Conservation (phyloP, 1,140 invertebrate genomes). For the Psilanteris sp. region DNA sequence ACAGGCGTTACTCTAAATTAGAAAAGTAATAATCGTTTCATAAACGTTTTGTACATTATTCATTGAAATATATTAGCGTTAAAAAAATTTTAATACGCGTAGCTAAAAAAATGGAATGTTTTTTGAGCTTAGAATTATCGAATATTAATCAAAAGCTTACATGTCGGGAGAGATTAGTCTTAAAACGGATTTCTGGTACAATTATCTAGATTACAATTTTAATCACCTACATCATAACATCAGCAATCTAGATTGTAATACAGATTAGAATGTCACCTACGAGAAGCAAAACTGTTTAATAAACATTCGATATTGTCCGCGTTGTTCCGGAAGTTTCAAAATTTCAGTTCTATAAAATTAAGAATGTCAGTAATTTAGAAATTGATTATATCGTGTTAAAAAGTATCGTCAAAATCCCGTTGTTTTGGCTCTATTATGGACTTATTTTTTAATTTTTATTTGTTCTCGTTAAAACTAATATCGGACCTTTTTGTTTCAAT, state of each 20-base stretch:
- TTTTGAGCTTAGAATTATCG: slow-evolving; percentile 6
- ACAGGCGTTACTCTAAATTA: too few species aligned
- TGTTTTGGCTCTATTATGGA: too few species aligned
- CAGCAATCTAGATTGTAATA: slow-evolving; percentile 35
- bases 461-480: too few species aligned
- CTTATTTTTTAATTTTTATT: slow-evolving; percentile 28
- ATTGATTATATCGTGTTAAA: too few species aligned
- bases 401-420: too few species aligned
- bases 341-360: neutral
- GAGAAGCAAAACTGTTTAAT: slow-evolving; percentile 21
- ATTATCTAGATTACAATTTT: slow-evolving; percentile 47
- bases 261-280: slow-evolving; percentile 30
- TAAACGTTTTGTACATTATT: too few species aligned
- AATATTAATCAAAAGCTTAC: slow-evolving; percentile 26
- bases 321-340: neutral
- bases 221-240: slow-evolving; percentile 27
- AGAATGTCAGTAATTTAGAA: too few species aligned
- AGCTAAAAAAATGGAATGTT: too few species aligned
- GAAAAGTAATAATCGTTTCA: too few species aligned
- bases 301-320: slow-evolving; percentile 13
- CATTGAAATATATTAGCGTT: too few species aligned
- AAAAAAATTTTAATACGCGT: too few species aligned
- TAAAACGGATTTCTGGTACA: slow-evolving; percentile 22
- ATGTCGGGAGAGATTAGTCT: slow-evolving; percentile 15
- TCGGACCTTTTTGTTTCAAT: slow-evolving; percentile 49